A percentile compares a stretch with the other conserved stretches of the same genome.
Conservation (phyloP, 2,797 vertebrate species). For the Scolopax bukidnonensis region DNA sequence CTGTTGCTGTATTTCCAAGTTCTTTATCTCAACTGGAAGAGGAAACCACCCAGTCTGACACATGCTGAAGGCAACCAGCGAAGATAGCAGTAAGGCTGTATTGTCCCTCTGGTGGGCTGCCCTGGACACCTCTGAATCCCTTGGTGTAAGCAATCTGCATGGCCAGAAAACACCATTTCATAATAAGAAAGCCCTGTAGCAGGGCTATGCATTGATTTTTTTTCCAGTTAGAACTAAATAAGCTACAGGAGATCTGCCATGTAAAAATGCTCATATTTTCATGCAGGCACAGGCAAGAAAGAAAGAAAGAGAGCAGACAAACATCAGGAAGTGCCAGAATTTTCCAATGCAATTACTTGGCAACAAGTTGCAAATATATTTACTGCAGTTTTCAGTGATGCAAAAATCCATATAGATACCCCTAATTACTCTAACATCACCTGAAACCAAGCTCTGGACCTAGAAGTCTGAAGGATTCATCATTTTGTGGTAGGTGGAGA, state of each 20-base stretch:
- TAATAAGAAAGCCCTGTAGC: not conserved
- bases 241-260: not conserved
- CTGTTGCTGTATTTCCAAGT: not conserved
- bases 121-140: not conserved
- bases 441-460: not conserved
- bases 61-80: not conserved
- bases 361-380: not conserved
- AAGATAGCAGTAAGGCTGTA: not conserved
- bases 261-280: not conserved
- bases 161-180: not conserved
- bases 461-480: not conserved
- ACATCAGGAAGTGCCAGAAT: not conserved
- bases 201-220: not conserved
- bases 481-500: not conserved
- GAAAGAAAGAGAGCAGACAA: not conserved
- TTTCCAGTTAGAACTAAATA: not conserved
- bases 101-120: not conserved
- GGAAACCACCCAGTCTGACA: not conserved
- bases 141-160: fast-evolving
- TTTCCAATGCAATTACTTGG: not conserved
- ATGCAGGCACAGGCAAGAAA: not conserved
- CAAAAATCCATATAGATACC: not conserved
- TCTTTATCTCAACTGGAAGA: fast-evolving
- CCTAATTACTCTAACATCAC: not conserved
- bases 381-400: not conserved